Percentiles rank a stretch among this genome's conserved stretches.
These are phyloP conservation scores for Synergus gifuensis DNA, from an alignment of 2,888 invertebrate species.

Conservation along the genomic window DNA sequence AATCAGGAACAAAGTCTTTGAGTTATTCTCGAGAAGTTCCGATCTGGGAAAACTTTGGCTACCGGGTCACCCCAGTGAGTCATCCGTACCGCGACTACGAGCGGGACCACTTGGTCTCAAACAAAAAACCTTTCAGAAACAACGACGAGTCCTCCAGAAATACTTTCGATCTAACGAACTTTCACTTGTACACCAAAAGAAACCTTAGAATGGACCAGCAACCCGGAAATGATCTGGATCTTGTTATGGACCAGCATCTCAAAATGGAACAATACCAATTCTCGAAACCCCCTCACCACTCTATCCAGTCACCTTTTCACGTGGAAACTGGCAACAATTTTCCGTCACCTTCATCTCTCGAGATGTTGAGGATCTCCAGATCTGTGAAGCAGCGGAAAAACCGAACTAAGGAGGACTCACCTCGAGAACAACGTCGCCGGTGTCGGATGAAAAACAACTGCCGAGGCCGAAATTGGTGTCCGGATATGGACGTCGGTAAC, in stretches of 20 bases:
- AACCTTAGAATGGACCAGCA: neutral
- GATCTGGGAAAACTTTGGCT: neutral
- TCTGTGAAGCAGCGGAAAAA: slow-evolving; percentile 50
- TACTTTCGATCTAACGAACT: neutral
- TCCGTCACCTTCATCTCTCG: neutral
- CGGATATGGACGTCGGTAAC: slow-evolving; percentile 82
- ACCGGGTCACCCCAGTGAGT: slow-evolving; percentile 2
- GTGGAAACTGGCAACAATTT: neutral
- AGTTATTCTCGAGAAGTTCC: neutral
- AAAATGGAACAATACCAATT: neutral
- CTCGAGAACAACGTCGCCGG: slow-evolving; percentile 72
- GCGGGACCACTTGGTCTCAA: neutral
- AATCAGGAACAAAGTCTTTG: neutral
- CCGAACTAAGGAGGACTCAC: slow-evolving; percentile 60
- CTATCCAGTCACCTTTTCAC: neutral
- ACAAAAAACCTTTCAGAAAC: neutral
- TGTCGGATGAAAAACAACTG: slow-evolving; percentile 70
- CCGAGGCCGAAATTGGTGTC: slow-evolving; percentile 78
- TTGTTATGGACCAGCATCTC: neutral
- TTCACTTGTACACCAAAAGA: neutral
- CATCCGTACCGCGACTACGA: neutral
- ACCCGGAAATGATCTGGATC: neutral
- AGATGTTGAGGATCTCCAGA: slow-evolving; percentile 2
- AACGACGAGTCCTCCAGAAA: neutral
- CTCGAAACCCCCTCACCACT: neutral